Evolutionary conservation across 1,140 invertebrate species (phyloP), one percentile per base, ranked within the genome.

Genomic region (Sycophaga agraensis): DNA sequence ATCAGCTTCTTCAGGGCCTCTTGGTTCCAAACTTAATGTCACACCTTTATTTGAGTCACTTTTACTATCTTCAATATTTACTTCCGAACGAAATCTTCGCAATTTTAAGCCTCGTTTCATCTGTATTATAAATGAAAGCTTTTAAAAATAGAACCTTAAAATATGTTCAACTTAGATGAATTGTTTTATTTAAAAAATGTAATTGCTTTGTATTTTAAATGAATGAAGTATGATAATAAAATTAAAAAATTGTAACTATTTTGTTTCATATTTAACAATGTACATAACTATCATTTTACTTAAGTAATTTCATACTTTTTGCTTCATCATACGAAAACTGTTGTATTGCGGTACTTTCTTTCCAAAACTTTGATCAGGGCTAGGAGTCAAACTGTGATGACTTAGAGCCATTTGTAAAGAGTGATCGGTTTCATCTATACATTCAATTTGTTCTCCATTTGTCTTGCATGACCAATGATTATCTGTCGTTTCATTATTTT

Each of bases 81-180:
- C 80, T 66, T 82, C 81, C 2, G 80, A 82, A 11, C 78, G 74
- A 63, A 81, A 81, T 66, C 79, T 71, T 37, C 78, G 69, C 31
- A 82, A 69, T 56, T 73, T 75, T 43, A 82, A 68, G 26, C 78
- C 77, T 40, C 74, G 70, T 61, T 80, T 79, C 51, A 82, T 73
- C 79, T 81, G 55, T 7, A 22, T 14, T 14, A 63, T n/a, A n/a
- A n/a, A n/a, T n/a, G n/a, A n/a, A n/a, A n/a, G n/a, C n/a, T n/a
- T n/a, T n/a, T n/a, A n/a, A n/a, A n/a, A n/a, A n/a, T n/a, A n/a
- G n/a, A n/a, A n/a, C n/a, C n/a, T n/a, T n/a, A n/a, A n/a, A n/a
- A n/a, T n/a, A n/a, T n/a, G n/a, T n/a, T n/a, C n/a, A n/a, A n/a
- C n/a, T n/a, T n/a, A n/a, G n/a, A n/a, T n/a, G n/a, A n/a, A n/a